Evolutionary conservation across 2,113 vertebrate genomes (phyloP).

Genomic region (Sorex araneus): DNA sequence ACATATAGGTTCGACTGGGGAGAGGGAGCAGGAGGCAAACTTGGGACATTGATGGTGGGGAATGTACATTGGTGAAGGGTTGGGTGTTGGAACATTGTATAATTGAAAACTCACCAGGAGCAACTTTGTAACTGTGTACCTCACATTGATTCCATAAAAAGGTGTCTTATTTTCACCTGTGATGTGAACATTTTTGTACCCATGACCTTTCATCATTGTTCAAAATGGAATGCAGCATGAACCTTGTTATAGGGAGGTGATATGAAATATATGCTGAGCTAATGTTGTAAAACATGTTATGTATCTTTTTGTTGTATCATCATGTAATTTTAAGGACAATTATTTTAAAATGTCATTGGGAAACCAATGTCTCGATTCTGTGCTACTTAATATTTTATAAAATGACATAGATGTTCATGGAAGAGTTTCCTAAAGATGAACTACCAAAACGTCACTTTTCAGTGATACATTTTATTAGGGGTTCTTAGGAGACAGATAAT

Average conservation of each 20-base stretch:
- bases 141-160: too few species aligned
- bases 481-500: not conserved
- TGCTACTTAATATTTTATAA: slow-evolving; percentile 11
- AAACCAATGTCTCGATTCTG: not conserved
- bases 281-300: not conserved
- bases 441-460: not conserved
- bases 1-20: too few species aligned
- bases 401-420: not conserved
- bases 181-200: not conserved
- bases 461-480: slow-evolving; percentile 43
- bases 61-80: too few species aligned
- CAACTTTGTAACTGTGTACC: too few species aligned
- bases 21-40: too few species aligned
- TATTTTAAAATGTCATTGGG: not conserved
- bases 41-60: too few species aligned
- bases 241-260: not conserved
- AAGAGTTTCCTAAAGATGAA: slow-evolving; percentile 34
- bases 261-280: not conserved
- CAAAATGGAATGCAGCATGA: not conserved
- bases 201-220: not conserved
- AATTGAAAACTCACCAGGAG: too few species aligned
- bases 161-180: not conserved
- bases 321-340: not conserved
- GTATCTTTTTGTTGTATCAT: slow-evolving; percentile 37
- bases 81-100: too few species aligned